Base-by-base conservation (phyloP, 2,113 vertebrate genomes). In the Myxocyprinus asiaticus region DNA sequence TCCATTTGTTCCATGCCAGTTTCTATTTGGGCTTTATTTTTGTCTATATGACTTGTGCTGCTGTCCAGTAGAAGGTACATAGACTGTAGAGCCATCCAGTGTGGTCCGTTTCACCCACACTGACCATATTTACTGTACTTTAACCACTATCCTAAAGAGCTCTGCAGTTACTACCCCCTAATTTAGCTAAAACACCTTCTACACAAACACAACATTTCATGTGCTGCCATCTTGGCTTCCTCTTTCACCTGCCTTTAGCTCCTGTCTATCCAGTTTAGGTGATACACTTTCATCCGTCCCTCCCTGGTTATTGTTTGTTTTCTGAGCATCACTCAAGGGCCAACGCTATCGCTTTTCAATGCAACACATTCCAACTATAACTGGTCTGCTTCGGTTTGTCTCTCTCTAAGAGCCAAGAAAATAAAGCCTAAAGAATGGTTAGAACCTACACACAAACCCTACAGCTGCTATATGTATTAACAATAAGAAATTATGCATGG, bases 401-500 rank as follows among this genome's bases (percentile, higher is more conserved):
- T 7, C 58, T 53, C 47, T 48, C 48, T 33, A 44, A 9, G 14
- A 61, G 58, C 55, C 63, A 69, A 64, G 67, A 84, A 67, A 79
- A 75, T 61, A 7, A 50, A 81, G 53, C 62, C 51, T 42, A 51
- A 74, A 74, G 62, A 53, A 65, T 80, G 76, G 79, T 76, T 79
- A 67, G 83, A 81, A 78, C 67, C 74, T 66, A 76, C 63, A 80
- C 56, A 44, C 64, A 65, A 61, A 64, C 74, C 76, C 3, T 73
- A 64, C 70, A 81, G 76, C 62, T 76, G 76, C 9, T n/a, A 76
- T 76, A 90, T 81, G 8, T 76, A 83, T 58, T 82, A 88, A 88
- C 77, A 82, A 76, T 5, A 78, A 53, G 80, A 83, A 83, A 81
- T 85, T 83, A 88, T 77, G 86, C 70, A 45, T 85, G 83, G 55